These are phyloP conservation scores for Agrotis clavis DNA, from an alignment of 2,888 invertebrate species.

Conservation along the genomic window DNA sequence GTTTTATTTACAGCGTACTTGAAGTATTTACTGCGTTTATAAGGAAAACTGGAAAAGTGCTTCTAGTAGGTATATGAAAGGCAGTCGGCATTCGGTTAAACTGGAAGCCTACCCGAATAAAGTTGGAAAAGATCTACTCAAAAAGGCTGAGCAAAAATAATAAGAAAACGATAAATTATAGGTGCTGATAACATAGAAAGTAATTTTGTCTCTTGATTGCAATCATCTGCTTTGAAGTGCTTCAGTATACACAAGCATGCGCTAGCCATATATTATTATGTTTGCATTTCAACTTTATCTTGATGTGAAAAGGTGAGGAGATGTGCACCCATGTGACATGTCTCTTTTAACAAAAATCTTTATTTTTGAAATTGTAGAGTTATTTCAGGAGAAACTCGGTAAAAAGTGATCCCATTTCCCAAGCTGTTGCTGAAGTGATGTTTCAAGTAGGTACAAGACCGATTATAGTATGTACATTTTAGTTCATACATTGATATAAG, in stretches of 20 bases:
- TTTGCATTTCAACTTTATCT: conserved; percentile 8
- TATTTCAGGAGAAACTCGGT: background rate
- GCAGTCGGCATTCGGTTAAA: no score
- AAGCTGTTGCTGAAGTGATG: background rate
- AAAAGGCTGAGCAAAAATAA: no score
- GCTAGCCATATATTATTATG: background rate
- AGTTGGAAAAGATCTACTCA: no score
- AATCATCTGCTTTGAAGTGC: conserved; percentile 15
- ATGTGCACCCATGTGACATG: background rate
- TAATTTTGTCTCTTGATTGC: background rate
- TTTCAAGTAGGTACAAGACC: no score
- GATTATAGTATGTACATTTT: no score
- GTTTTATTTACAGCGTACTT: no score
- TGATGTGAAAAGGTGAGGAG: conserved; percentile 16
- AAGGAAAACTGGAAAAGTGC: no score
- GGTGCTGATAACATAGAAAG: background rate
- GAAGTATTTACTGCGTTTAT: no score
- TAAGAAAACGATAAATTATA: background rate
- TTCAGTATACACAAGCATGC: conserved; percentile 15
- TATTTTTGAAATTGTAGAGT: background rate
- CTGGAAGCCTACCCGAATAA: no score
- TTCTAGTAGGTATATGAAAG: no score
- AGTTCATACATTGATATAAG: no score
- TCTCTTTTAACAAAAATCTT: conserved; percentile 7
- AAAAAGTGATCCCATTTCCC: background rate